phyloP scores from a whole-genome alignment of 2,113 vertebrate species.

The Thinocorus orbignyianus region DNA sequence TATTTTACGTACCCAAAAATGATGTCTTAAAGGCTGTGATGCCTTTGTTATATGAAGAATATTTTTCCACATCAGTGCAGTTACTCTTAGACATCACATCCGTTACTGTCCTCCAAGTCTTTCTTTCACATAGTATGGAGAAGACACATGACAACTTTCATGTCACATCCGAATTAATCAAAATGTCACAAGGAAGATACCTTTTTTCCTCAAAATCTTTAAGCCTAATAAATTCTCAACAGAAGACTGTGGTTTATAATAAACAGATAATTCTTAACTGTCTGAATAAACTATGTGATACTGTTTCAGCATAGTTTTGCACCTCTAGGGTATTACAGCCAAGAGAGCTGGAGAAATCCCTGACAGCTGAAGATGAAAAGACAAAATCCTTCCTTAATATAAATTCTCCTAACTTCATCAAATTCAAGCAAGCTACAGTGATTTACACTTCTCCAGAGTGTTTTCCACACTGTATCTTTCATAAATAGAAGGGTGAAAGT shows the following conservation, averaged over 20 bases:
- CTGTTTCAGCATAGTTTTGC: not conserved
- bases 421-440: not conserved
- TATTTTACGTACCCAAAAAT: not conserved
- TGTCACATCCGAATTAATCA: not conserved
- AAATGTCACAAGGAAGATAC: not conserved
- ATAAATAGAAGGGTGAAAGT: not conserved
- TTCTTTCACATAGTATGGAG: not conserved
- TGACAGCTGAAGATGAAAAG: slow-evolving; percentile 8
- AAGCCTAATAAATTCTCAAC: not conserved
- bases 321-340: not conserved
- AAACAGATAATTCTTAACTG: not conserved
- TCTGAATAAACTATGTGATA: not conserved
- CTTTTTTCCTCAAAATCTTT: not conserved
- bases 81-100: not conserved
- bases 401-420: slow-evolving; percentile 4
- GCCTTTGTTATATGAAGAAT: not conserved
- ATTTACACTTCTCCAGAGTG: not conserved
- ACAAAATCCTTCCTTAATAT: not conserved
- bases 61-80: not conserved
- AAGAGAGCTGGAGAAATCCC: not conserved
- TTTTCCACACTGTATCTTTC: not conserved
- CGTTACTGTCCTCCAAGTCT: not conserved
- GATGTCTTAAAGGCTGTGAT: not conserved
- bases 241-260: not conserved
- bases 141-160: not conserved